Evolutionary conservation across 2,797 vertebrate species (phyloP).

Genomic region (Hippopotamyrus pictus): DNA sequence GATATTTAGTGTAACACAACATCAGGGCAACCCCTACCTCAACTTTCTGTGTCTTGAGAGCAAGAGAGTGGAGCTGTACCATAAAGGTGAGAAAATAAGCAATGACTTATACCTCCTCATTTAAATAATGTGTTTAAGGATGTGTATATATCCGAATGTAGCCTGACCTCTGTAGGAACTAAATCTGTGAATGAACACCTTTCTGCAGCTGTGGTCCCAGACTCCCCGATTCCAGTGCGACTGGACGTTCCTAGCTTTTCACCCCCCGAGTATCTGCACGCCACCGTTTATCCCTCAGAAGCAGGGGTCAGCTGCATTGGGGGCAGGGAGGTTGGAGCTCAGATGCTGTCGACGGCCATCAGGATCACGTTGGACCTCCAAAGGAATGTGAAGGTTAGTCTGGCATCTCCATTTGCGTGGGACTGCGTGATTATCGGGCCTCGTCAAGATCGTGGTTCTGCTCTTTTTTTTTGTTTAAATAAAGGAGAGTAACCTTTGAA

Average conservation of each 20-base stretch:
- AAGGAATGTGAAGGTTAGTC: conserved; percentile 75
- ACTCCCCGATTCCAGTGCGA: conserved; percentile 59
- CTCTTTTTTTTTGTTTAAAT: background rate
- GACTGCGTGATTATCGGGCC: background rate
- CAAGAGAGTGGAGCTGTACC: conserved; percentile 71
- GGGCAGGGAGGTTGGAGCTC: conserved; percentile 55
- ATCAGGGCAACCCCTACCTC: conserved; percentile 75
- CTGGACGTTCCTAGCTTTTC: conserved; percentile 73
- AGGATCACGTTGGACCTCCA: conserved; percentile 78
- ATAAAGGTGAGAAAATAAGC: conserved; percentile 64
- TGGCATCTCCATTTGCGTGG: background rate
- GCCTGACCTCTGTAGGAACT: background rate
- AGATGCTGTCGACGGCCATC: conserved; percentile 83
- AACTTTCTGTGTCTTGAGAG: conserved; percentile 81
- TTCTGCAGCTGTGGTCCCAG: conserved; percentile 66
- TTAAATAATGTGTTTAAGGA: background rate
- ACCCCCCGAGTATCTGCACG: conserved; percentile 67
- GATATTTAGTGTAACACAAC: conserved; percentile 80
- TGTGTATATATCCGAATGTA: background rate
- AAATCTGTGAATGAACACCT: background rate
- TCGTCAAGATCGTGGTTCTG: background rate
- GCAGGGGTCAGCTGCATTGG: conserved; percentile 70
- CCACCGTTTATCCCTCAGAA: conserved; percentile 82
- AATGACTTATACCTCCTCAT: background rate
- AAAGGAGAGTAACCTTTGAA: background rate